phyloP scores from a whole-genome alignment of 2,888 invertebrate genomes.

The Luffia ferchaultella region DNA sequence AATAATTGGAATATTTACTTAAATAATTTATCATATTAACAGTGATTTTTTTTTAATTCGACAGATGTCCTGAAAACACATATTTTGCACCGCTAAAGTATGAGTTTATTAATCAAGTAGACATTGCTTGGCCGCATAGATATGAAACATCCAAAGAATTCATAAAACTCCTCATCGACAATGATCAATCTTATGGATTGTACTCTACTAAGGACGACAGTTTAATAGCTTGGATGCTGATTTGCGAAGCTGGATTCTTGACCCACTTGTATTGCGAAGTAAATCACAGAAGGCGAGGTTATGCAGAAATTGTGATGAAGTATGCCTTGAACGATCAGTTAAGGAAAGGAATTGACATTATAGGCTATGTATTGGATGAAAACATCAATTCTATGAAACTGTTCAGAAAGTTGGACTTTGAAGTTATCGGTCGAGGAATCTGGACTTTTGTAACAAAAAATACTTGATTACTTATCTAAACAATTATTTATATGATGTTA shows the following conservation, averaged over 20 bases:
- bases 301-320: slow-evolving; percentile 30
- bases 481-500: background rate
- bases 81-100: slow-evolving; percentile 22
- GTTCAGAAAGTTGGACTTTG: slow-evolving; percentile 30
- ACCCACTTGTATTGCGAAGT: slow-evolving; percentile 34
- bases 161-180: slow-evolving; percentile 27
- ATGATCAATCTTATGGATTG: slow-evolving; percentile 31
- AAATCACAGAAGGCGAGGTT: slow-evolving; percentile 32
- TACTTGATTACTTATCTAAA: background rate
- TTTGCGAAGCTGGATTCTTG: slow-evolving; percentile 33
- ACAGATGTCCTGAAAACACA: slow-evolving; percentile 19
- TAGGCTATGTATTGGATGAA: slow-evolving; percentile 26
- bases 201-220: slow-evolving; percentile 19
- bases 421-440: slow-evolving; percentile 13
- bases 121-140: slow-evolving; percentile 32
- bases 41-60: slow-evolving; percentile 6
- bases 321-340: slow-evolving; percentile 26
- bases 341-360: slow-evolving; percentile 23
- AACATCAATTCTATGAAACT: slow-evolving; percentile 28
- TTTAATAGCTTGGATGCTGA: slow-evolving; percentile 29
- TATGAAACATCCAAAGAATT: slow-evolving; percentile 25
- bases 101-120: slow-evolving; percentile 24
- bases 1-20: no score
- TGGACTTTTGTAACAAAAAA: slow-evolving; percentile 15
- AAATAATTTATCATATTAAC: slow-evolving; percentile 9